These are phyloP conservation scores for Philaenus spumarius DNA, from an alignment of 1,140 invertebrate species.

Conservation along the genomic window DNA sequence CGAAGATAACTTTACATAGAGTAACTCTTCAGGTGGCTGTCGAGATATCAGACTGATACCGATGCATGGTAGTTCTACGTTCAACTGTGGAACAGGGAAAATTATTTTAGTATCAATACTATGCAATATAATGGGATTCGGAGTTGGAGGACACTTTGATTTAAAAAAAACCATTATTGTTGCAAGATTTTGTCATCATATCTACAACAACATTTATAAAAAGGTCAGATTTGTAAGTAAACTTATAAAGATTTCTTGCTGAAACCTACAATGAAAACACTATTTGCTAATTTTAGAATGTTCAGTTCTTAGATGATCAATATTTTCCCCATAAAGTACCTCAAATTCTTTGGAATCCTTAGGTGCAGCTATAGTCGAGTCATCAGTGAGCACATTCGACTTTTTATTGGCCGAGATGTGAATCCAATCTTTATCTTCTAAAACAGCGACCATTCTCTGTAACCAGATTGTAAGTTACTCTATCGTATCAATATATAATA, in stretches of 20 bases:
- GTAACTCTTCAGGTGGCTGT: constrained; percentile 72
- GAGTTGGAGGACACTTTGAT: no score
- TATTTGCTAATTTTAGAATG: no score
- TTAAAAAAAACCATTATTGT: no score
- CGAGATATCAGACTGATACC: constrained; percentile 80
- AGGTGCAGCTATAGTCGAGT: constrained; percentile 26
- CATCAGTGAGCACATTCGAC: constrained; percentile 34
- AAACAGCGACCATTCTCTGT: constrained; percentile 43
- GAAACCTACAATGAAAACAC: no score
- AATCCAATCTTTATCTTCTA: constrained; percentile 50
- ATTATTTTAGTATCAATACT: neutral
- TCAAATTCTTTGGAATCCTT: constrained; percentile 7
- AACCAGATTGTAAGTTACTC: no score
- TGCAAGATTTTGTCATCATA: no score
- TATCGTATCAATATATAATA: no score
- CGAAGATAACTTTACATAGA: constrained; percentile 69
- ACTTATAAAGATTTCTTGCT: no score
- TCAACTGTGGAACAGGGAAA: constrained; percentile 49
- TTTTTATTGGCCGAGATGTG: constrained; percentile 46
- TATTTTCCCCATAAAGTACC: neutral
- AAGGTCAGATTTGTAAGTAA: no score
- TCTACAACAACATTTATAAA: no score
- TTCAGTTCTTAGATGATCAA: no score
- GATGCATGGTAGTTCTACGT: constrained; percentile 58
- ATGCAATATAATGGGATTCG: neutral